phyloP scores from a whole-genome alignment of 2,113 vertebrate species.

The Hypomesus transpacificus region DNA sequence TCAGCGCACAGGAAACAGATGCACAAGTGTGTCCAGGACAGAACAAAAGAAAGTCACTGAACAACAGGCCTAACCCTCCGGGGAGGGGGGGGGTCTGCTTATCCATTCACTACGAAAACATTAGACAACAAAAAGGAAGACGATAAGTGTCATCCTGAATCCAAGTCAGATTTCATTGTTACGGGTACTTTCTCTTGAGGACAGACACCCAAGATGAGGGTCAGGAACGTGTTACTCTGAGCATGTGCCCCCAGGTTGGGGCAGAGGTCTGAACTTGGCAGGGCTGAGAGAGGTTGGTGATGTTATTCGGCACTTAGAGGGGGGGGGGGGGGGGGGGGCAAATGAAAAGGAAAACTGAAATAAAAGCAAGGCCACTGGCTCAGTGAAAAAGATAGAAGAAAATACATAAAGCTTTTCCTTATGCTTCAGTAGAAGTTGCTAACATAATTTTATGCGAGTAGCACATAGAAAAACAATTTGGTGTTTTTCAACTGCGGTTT shows the following conservation, averaged over 20 bases:
- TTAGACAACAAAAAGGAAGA: no score
- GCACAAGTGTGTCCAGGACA: not conserved
- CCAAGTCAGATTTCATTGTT: not conserved
- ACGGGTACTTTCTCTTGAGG: not conserved
- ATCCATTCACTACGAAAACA: no score
- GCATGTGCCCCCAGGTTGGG: conserved; percentile 7
- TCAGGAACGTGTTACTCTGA: not conserved
- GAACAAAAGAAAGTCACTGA: no score
- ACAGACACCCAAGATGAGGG: not conserved
- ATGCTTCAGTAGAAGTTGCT: conserved; percentile 10
- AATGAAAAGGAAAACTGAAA: conserved; percentile 28
- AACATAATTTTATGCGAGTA: conserved; percentile 21
- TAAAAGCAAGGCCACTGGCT: conserved; percentile 20
- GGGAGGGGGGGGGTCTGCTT: no score
- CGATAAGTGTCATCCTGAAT: not conserved
- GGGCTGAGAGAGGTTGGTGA: no score
- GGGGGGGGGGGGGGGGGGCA: conserved; percentile 21
- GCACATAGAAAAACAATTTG: conserved; percentile 23
- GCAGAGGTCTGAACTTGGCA: conserved; percentile 2
- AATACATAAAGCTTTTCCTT: conserved; percentile 21
- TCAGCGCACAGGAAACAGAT: not conserved
- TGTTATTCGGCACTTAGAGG: no score
- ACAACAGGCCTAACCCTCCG: no score
- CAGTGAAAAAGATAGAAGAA: conserved; percentile 15
- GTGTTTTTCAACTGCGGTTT: no score